Conservation (phyloP, 2,888 invertebrate species). For the Cyclophora punctaria region DNA sequence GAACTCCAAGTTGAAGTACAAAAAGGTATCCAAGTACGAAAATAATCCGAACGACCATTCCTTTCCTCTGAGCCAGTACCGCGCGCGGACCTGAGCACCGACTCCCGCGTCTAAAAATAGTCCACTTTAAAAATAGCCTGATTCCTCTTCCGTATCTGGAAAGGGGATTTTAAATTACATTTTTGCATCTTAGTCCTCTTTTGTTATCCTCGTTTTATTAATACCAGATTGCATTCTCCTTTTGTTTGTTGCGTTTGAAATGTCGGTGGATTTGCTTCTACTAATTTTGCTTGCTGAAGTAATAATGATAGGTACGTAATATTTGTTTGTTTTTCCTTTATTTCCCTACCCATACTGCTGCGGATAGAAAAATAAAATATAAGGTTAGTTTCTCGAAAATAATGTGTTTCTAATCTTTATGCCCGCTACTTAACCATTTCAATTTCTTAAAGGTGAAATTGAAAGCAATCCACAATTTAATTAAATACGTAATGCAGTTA, state of each 20-base stretch:
- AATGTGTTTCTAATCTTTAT: too few species aligned
- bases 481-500: too few species aligned
- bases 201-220: too few species aligned
- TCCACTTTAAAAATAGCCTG: constrained; percentile 28
- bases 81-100: constrained; percentile 1
- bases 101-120: constrained; percentile 26
- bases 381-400: background rate
- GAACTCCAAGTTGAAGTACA: background rate
- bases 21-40: constrained; percentile 2
- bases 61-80: constrained; percentile 7
- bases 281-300: too few species aligned
- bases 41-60: constrained; percentile 11
- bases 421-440: too few species aligned
- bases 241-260: background rate
- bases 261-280: background rate
- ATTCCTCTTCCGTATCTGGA: constrained; percentile 31
- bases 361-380: background rate
- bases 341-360: background rate
- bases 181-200: constrained; percentile 14
- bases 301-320: background rate
- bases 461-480: too few species aligned
- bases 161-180: constrained; percentile 16
- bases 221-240: too few species aligned
- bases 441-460: too few species aligned
- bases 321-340: background rate